Percentiles rank a stretch among this genome's conserved stretches.
phyloP scores from a whole-genome alignment of 2,797 vertebrate genomes.

The Vireo griseus region DNA sequence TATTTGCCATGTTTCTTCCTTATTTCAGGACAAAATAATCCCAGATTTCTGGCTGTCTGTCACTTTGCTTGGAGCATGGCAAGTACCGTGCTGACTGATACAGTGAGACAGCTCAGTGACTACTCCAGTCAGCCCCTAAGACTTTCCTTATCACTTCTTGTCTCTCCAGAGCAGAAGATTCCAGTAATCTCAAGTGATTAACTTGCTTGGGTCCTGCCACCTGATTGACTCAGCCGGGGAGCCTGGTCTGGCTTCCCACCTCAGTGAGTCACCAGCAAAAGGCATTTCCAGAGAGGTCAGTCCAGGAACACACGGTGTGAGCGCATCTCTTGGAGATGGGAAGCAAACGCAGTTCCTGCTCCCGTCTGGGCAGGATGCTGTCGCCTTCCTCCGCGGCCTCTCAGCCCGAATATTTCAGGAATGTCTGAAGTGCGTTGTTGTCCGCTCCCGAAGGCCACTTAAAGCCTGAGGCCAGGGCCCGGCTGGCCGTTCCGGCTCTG shows the following conservation, averaged over 20 bases:
- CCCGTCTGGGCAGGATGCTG: not conserved
- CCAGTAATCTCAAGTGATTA: not conserved
- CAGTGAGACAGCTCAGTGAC: not conserved
- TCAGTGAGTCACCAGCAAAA: not conserved
- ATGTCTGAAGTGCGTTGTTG: not conserved
- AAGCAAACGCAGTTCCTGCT: constrained; percentile 7
- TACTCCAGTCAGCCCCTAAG: not conserved
- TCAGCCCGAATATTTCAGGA: not conserved
- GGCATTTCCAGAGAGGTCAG: not conserved
- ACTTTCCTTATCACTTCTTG: not conserved
- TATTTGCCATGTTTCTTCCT: not conserved
- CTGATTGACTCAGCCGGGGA: not conserved
- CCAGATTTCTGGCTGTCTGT: not conserved
- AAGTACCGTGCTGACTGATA: not conserved
- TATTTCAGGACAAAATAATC: not conserved
- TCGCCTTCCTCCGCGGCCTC: not conserved
- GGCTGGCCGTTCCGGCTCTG: not conserved
- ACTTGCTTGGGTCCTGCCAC: not conserved
- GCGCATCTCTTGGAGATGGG: not conserved
- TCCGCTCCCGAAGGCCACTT: not conserved
- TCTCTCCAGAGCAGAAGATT: not conserved
- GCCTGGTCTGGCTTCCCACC: not conserved
- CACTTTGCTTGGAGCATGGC: not conserved
- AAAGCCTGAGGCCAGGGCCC: not conserved
- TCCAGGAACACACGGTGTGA: not conserved